These are phyloP conservation scores for Coronaproctus castanopsis DNA, from an alignment of 2,888 invertebrate species.

Conservation along the genomic window DNA sequence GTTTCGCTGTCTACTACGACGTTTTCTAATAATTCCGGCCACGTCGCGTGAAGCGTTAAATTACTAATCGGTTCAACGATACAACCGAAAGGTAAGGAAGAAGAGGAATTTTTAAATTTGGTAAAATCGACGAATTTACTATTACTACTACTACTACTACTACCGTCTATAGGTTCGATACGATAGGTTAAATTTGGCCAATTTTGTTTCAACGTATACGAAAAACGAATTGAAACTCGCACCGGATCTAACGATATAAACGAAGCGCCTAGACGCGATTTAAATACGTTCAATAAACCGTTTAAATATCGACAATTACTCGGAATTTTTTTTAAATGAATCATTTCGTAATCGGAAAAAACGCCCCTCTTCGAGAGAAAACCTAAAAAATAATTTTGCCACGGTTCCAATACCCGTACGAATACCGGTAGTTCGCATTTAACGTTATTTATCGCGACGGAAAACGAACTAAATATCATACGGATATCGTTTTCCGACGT, in stretches of 20 bases:
- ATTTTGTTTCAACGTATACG: constrained; percentile 37
- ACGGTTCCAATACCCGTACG: constrained; percentile 60
- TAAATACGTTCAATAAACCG: constrained; percentile 64
- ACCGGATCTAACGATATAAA: constrained; percentile 37
- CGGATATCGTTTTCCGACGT: background rate
- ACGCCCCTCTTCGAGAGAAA: constrained; percentile 54
- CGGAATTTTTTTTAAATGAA: constrained; percentile 61
- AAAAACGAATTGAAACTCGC: constrained; percentile 32
- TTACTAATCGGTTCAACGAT: constrained; percentile 60
- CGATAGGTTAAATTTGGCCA: constrained; percentile 38
- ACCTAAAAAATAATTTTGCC: constrained; percentile 63
- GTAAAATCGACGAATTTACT: background rate
- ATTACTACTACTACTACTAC: too few species aligned
- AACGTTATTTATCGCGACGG: background rate
- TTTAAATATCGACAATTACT: constrained; percentile 56
- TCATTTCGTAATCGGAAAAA: constrained; percentile 71
- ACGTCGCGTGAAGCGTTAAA: constrained; percentile 56
- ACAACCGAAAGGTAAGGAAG: constrained; percentile 65
- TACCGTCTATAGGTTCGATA: background rate
- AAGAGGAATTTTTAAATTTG: background rate
- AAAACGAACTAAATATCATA: background rate
- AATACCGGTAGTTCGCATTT: constrained; percentile 55
- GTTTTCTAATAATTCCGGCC: constrained; percentile 70
- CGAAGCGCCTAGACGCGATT: constrained; percentile 60
- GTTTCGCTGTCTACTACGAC: constrained; percentile 69